A percentile compares a stretch with the other conserved stretches of the same genome.
phyloP scores from a whole-genome alignment of 1,140 invertebrate genomes.

The Anadara kagoshimensis region DNA sequence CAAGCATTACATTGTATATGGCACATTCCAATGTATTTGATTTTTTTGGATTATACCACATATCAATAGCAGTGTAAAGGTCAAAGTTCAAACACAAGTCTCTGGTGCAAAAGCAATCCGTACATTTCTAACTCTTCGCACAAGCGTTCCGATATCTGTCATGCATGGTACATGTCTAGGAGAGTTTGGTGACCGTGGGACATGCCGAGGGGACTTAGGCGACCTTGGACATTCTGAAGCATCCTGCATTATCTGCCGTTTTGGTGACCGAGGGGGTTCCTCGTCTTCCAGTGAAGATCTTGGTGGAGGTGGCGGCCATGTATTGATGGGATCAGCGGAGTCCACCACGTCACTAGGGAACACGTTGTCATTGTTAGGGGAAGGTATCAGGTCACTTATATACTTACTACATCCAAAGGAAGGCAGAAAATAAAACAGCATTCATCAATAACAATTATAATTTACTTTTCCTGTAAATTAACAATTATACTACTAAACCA shows the following conservation, averaged over 20 bases:
- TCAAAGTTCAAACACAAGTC: conserved; percentile 49
- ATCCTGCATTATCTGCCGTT: background rate
- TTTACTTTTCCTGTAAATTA: too few species aligned
- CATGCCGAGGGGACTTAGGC: too few species aligned
- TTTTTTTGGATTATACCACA: too few species aligned
- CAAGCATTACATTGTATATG: too few species aligned
- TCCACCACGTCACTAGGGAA: conserved; percentile 32
- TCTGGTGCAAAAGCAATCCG: conserved; percentile 48
- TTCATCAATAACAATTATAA: too few species aligned
- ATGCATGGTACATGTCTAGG: conserved; percentile 38
- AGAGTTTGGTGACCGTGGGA: background rate
- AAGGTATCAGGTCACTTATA: conserved; percentile 55
- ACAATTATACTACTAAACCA: too few species aligned
- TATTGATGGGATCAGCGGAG: background rate
- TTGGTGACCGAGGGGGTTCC: background rate
- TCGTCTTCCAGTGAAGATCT: background rate
- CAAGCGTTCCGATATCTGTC: conserved; percentile 45
- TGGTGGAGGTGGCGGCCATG: conserved; percentile 10
- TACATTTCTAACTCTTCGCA: conserved; percentile 51
- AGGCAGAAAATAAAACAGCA: conserved; percentile 23
- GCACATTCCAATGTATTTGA: too few species aligned
- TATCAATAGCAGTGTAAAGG: too few species aligned
- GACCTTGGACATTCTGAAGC: too few species aligned
- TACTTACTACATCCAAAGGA: conserved; percentile 48
- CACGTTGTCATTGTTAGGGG: conserved; percentile 41